Evolutionary conservation across 1,140 invertebrate genomes (phyloP).

Genomic region (Sarcophaga bullata): DNA sequence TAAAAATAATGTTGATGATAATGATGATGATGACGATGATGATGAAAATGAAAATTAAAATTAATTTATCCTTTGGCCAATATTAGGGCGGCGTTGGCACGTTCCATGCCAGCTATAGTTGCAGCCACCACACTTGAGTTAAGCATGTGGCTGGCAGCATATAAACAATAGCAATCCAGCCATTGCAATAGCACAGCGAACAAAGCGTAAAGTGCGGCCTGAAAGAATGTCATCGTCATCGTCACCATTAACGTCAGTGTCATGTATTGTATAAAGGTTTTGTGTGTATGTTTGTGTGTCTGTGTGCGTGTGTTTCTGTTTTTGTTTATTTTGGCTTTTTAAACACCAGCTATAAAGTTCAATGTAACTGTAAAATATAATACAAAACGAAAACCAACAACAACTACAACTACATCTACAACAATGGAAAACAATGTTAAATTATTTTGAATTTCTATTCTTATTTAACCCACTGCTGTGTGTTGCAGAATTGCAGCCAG

Average conservation of each 20-base stretch:
- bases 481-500: too few relatives aligned
- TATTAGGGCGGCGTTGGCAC: not conserved
- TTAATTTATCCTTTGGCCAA: not conserved
- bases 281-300: not conserved
- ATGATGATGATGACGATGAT: too few relatives aligned
- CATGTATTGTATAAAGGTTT: not conserved
- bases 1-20: too few relatives aligned
- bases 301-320: not conserved
- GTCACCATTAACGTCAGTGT: not conserved
- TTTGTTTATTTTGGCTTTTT: not conserved
- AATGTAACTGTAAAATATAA: conserved; percentile 5
- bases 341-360: not conserved
- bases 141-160: too few relatives aligned
- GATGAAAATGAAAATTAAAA: too few relatives aligned
- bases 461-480: too few relatives aligned
- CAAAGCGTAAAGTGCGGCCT: too few relatives aligned
- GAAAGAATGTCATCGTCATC: not conserved
- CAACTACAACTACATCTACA: too few relatives aligned
- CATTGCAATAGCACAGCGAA: too few relatives aligned
- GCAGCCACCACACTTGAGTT: not conserved
- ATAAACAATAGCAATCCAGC: too few relatives aligned
- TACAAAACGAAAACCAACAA: not conserved
- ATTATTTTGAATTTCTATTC: too few relatives aligned
- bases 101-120: not conserved
- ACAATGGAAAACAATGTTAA: too few relatives aligned